Evolutionary conservation across 1,140 invertebrate species (phyloP).

Genomic region (Diploscapter pachys): DNA sequence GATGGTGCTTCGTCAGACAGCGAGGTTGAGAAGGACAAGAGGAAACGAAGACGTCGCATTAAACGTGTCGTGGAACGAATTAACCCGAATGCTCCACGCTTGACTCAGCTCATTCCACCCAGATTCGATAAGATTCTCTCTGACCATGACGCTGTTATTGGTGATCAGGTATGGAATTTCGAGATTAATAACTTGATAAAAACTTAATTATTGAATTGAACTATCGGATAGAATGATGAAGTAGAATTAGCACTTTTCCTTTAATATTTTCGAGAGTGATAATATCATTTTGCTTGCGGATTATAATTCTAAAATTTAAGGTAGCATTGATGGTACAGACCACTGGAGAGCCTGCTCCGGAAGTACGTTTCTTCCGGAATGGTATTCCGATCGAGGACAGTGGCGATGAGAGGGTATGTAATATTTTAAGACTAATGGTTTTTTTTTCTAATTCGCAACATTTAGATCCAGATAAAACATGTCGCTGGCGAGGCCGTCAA

Average conservation of each 20-base stretch:
- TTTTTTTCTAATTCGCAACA: no score
- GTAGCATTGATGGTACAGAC: slow-evolving; percentile 28
- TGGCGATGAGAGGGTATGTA: slow-evolving; percentile 14
- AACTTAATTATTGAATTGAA: no score
- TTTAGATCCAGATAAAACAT: no score
- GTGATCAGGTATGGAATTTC: no score
- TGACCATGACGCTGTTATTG: not conserved
- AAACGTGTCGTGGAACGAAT: slow-evolving; percentile 14
- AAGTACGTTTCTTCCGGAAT: slow-evolving; percentile 27
- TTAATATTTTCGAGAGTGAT: no score
- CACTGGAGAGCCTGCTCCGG: slow-evolving; percentile 21
- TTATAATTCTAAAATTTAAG: not conserved
- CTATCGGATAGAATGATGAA: no score
- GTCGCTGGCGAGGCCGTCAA: slow-evolving; percentile 16
- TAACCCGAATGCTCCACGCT: slow-evolving; percentile 16
- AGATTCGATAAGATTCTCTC: slow-evolving; percentile 16
- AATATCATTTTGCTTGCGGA: no score
- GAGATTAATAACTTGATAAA: no score
- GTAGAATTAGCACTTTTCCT: no score
- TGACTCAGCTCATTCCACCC: slow-evolving; percentile 18
- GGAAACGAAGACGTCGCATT: slow-evolving; percentile 3
- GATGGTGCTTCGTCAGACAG: slow-evolving; percentile 9
- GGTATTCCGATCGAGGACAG: slow-evolving; percentile 18
- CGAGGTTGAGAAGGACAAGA: slow-evolving; percentile 13
- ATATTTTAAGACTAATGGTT: not conserved